phyloP scores from a whole-genome alignment of 2,888 invertebrate genomes.

The Allygus modestus region DNA sequence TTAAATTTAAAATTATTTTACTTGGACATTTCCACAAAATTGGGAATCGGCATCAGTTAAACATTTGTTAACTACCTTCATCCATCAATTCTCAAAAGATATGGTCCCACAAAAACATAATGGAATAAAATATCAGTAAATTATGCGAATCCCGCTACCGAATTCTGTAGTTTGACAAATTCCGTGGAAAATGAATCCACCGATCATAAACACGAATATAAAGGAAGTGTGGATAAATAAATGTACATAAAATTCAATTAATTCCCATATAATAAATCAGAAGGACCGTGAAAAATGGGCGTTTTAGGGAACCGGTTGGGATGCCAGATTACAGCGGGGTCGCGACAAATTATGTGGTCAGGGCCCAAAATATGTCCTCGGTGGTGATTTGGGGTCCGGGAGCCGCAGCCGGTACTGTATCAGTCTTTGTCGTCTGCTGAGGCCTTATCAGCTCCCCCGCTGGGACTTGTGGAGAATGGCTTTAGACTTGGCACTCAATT shows the following conservation, averaged over 20 bases:
- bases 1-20: no score
- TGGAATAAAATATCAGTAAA: conserved; percentile 9
- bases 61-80: no score
- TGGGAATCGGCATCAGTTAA: no score
- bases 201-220: conserved; percentile 33
- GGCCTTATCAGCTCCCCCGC: conserved; percentile 9
- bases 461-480: not conserved
- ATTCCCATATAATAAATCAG: conserved; percentile 44
- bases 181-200: not conserved
- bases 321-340: not conserved
- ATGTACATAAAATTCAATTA: conserved; percentile 42
- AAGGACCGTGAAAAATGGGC: conserved; percentile 19
- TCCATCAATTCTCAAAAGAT: no score
- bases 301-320: not conserved
- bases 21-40: no score
- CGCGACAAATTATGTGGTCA: conserved; percentile 44
- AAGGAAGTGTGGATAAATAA: conserved; percentile 40
- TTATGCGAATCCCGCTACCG: conserved; percentile 12
- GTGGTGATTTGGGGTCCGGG: conserved; percentile 7
- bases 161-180: not conserved
- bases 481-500: conserved; percentile 19
- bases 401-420: conserved; percentile 21
- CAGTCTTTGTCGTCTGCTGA: conserved; percentile 30
- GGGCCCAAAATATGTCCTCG: conserved; percentile 23
- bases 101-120: not conserved